Evolutionary conservation across 2,113 vertebrate species (phyloP), one percentile per base, ranked within the genome.

Genomic region (Protobothrops flavoviridis): DNA sequence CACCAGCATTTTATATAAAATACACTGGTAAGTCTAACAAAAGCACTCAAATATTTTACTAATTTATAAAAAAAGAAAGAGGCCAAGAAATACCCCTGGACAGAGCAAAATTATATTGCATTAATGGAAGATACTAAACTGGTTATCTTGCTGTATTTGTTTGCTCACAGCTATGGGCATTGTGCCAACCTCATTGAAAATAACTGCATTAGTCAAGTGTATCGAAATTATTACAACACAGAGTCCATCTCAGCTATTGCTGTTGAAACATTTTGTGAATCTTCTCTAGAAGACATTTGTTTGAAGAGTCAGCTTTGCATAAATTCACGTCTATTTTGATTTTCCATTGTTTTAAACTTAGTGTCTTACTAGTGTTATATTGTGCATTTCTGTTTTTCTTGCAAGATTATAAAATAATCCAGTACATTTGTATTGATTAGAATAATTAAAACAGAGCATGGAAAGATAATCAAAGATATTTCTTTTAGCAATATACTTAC

Each of bases 191-290:
- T 98, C 97, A 98, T 98, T 98, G 98, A 81, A 86, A 98, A 98
- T 98, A 98, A 97, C 98, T 98, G 98, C 98, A 98, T 98, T 98
- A 98, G 98, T 98, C 97, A 97, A 98, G 98, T 98, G 98, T 97
- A 98, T 98, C 98, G 97, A 98, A 98, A 98, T 98, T 98, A 98
- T 98, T 98, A 98, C 97, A 98, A 98, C 97, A 96, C 97, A 97
- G 97, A 96, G 97, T 98, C 98, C 98, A 98, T 97, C 97, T 94
- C 96, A 94, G 97, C 97, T 98, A 97, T 96, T 97, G 97, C 98
- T 98, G 97, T 94, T 97, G 96, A 97, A 97, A 97, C 97, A 96
- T 97, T 98, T 98, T 97, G 97, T 96, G 96, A 96, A 95, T 96
- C 96, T 97, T 97, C 95, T 91, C 96, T 93, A 95, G 91, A 95